A percentile compares a stretch with the other conserved stretches of the same genome.
phyloP scores from a whole-genome alignment of 2,888 invertebrate genomes.

The Malacosoma neustria region DNA sequence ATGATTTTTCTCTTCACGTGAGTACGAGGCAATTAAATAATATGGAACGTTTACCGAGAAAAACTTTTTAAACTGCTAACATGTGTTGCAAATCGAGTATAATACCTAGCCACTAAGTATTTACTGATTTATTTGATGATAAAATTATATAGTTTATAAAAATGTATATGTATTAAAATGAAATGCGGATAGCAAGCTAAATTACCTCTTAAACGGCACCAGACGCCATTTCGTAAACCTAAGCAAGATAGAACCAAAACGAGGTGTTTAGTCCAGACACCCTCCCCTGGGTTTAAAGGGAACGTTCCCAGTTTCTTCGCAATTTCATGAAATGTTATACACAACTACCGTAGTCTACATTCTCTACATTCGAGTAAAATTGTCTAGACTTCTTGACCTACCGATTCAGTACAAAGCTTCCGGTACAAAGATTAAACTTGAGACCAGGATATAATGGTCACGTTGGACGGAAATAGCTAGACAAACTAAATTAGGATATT shows the following conservation, averaged over 20 bases:
- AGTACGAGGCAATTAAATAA: too few relatives aligned
- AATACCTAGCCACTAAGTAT: too few relatives aligned
- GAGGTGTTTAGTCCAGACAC: slow-evolving; percentile 63
- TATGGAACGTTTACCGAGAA: too few relatives aligned
- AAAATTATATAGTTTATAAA: too few relatives aligned
- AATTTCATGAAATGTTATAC: slow-evolving; percentile 62
- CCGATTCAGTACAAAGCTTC: slow-evolving; percentile 20
- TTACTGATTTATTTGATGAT: too few relatives aligned
- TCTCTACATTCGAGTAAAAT: slow-evolving; percentile 32
- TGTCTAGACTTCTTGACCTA: slow-evolving; percentile 37
- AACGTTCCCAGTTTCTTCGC: slow-evolving; percentile 50
- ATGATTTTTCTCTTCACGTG: too few relatives aligned
- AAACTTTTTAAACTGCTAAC: too few relatives aligned
- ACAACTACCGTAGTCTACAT: slow-evolving; percentile 38
- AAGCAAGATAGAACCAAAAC: slow-evolving; percentile 35
- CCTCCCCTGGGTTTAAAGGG: slow-evolving; percentile 50
- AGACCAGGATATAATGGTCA: slow-evolving; percentile 37
- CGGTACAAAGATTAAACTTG: slow-evolving; percentile 22
- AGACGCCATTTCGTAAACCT: background rate
- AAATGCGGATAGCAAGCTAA: too few relatives aligned
- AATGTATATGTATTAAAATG: too few relatives aligned
- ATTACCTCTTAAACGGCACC: too few relatives aligned
- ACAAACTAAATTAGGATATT: slow-evolving; percentile 63
- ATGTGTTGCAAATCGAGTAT: too few relatives aligned
- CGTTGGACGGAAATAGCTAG: slow-evolving; percentile 59